Evolutionary conservation across 2,797 vertebrate genomes (phyloP), one percentile per base, ranked within the genome.

Genomic region (Coranthus polyacanthus): DNA sequence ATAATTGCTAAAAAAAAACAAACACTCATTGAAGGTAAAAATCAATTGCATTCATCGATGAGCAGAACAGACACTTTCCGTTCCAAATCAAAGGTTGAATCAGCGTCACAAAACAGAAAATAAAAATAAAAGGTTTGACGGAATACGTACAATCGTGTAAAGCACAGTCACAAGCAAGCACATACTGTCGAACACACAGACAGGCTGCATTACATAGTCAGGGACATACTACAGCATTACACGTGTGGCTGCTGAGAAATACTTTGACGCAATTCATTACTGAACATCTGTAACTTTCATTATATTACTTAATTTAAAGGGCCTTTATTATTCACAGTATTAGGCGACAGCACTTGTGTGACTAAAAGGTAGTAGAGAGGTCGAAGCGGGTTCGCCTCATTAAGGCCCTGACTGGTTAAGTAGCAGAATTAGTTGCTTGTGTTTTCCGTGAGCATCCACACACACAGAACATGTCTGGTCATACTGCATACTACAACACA

Each of bases 401-500:
- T 86, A 89, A 90, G 88, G 81, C 83, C 51, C 66, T 75, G 53
- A 45, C 67, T 66, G 82, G 79, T 81, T 41, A 59, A 70, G 65
- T 54, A 60, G 57, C 74, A 68, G 63, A 72, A 42, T 54, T 26
- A 61, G 59, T 66, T 57, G 32, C 46, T 58, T 62, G 47, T 51
- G 17, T 36, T 58, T 55, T 71, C 68, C 52, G 74, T 21, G 36
- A 78, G 52, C 51, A 72, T 39, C 38, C 50, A 68, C 37, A 72
- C 46, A 66, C 10, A 78, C 15, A 46, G 21, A 72, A n/a, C n/a
- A n/a, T n/a, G n/a, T n/a, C 16, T n/a, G 11, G 32, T 45, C 38
- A 37, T 8, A 52, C 12, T 10, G n/a, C n/a, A n/a, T 22, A 37
- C 15, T 32, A 3, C 10, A 32, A 32, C 29, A 32, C 29, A 32